These are phyloP conservation scores for Pelodytes ibericus DNA, from an alignment of 2,797 vertebrate genomes.

Conservation along the genomic window DNA sequence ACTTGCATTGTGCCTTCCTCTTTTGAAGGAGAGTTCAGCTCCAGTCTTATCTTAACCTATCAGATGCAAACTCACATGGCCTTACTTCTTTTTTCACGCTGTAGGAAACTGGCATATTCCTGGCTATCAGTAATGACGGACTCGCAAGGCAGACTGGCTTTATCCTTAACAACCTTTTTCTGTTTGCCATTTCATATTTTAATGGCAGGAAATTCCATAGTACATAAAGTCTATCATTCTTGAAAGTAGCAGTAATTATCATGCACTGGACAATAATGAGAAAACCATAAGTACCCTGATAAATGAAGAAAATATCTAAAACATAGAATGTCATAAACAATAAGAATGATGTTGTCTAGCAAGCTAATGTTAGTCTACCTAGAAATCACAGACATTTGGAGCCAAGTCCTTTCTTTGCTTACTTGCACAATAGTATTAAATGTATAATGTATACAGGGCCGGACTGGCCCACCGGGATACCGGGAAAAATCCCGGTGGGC, in stretches of 20 bases:
- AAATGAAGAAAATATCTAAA: background rate
- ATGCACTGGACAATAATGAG: conserved; percentile 34
- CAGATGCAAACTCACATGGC: conserved; percentile 12
- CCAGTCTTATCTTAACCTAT: conserved; percentile 11
- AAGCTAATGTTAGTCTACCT: conserved; percentile 1
- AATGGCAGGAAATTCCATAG: conserved; percentile 42
- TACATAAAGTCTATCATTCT: conserved; percentile 25
- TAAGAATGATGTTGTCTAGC: conserved; percentile 7
- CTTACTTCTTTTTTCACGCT: background rate
- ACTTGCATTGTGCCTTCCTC: conserved; percentile 13
- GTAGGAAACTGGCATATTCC: conserved; percentile 22
- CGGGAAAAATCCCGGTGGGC: no score
- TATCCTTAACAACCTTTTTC: conserved; percentile 28
- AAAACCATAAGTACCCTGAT: conserved; percentile 9
- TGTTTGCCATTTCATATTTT: conserved; percentile 28
- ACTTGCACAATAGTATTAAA: no score
- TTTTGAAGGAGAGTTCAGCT: conserved; percentile 2
- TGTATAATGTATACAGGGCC: no score
- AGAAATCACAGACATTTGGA: background rate
- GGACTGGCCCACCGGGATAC: no score
- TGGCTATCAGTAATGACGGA: conserved; percentile 17
- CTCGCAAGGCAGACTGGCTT: conserved; percentile 14
- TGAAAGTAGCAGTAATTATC: conserved; percentile 27
- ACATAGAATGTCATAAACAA: background rate
- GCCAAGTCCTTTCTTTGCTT: no score